Percentiles rank a stretch among this genome's conserved stretches.
Conservation (phyloP, 1,140 invertebrate genomes). For the Cyclina sinensis region DNA sequence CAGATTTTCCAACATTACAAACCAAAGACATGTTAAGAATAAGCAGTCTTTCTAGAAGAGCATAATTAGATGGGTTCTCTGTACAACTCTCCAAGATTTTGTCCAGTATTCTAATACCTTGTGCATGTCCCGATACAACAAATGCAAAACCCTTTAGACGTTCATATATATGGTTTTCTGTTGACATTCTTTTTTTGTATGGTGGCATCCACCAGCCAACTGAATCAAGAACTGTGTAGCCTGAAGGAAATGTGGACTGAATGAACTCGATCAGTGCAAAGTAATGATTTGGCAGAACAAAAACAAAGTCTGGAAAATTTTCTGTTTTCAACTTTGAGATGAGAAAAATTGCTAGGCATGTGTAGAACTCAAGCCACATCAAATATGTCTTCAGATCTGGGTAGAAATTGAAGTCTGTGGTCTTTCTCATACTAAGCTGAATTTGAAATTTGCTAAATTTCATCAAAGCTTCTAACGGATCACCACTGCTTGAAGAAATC, state of each 20-base stretch:
- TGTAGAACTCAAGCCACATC: slow-evolving; percentile 77
- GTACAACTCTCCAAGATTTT: slow-evolving; percentile 10
- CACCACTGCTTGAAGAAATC: slow-evolving; percentile 41
- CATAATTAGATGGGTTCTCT: slow-evolving; percentile 20
- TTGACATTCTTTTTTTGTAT: neutral
- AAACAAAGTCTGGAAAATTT: slow-evolving; percentile 53
- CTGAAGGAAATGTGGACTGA: slow-evolving; percentile 64
- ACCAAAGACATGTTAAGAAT: slow-evolving; percentile 71
- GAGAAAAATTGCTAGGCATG: slow-evolving; percentile 69
- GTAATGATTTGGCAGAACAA: slow-evolving; percentile 72
- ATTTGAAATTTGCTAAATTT: slow-evolving; percentile 76
- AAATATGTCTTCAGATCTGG: slow-evolving; percentile 70
- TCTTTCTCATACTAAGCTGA: slow-evolving; percentile 55
- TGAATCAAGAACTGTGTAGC: slow-evolving; percentile 57
- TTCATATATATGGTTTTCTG: slow-evolving; percentile 33
- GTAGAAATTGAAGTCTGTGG: slow-evolving; percentile 57
- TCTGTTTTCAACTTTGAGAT: slow-evolving; percentile 67
- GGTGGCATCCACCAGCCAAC: slow-evolving; percentile 57
- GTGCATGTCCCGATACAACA: slow-evolving; percentile 44
- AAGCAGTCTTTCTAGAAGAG: slow-evolving; percentile 73
- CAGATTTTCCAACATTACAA: slow-evolving; percentile 73
- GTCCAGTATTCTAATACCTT: slow-evolving; percentile 50
- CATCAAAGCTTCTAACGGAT: slow-evolving; percentile 74
- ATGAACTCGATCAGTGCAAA: slow-evolving; percentile 68
- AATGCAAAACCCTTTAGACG: slow-evolving; percentile 28